A percentile compares a stretch with the other conserved stretches of the same genome.
Evolutionary conservation across 2,113 vertebrate species (phyloP).

Genomic region (Pagrus major): DNA sequence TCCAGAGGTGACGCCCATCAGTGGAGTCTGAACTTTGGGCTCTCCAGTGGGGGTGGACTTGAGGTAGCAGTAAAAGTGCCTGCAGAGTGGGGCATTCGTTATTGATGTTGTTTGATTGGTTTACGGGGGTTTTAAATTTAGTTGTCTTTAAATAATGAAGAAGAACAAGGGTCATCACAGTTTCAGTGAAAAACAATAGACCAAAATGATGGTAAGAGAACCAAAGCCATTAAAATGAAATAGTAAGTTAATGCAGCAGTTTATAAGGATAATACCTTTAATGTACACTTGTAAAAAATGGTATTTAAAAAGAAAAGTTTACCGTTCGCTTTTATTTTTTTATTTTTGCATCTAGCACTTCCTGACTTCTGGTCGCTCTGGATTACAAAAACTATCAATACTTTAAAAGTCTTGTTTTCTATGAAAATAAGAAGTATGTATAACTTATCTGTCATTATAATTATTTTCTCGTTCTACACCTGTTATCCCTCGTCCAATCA

Average conservation of each 20-base stretch:
- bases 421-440: too few species aligned
- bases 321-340: neutral
- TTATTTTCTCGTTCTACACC: slow-evolving; percentile 48
- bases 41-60: slow-evolving; percentile 54
- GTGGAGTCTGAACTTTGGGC: neutral
- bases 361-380: neutral
- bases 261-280: neutral
- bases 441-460: neutral
- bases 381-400: neutral
- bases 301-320: neutral
- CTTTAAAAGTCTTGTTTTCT: too few species aligned
- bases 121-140: too few species aligned
- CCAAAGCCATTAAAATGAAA: too few species aligned
- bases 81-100: slow-evolving; percentile 27
- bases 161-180: too few species aligned
- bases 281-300: too few species aligned
- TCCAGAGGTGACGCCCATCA: slow-evolving; percentile 73
- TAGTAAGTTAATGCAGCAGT: too few species aligned
- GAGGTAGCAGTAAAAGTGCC: slow-evolving; percentile 73
- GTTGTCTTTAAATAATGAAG: too few species aligned
- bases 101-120: neutral
- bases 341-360: neutral
- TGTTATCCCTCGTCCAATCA: slow-evolving; percentile 65
- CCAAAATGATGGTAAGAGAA: too few species aligned
- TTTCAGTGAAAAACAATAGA: neutral